Percentiles rank a stretch among this genome's conserved stretches.
Evolutionary conservation across 1,140 invertebrate genomes (phyloP).

Genomic region (Bombus waltoni): DNA sequence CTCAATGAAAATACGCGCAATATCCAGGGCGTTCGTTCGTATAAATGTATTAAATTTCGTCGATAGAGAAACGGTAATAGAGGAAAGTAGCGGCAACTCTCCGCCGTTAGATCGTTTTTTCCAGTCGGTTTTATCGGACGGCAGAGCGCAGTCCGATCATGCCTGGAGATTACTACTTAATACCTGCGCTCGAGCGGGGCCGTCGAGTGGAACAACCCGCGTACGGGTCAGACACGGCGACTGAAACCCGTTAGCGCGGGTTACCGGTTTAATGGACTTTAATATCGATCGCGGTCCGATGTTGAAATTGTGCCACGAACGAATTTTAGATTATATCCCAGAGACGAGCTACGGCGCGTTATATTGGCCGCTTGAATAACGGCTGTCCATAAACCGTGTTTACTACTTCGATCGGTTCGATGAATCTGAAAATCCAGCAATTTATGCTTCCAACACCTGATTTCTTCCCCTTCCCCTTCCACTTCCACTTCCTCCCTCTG

Average conservation of each 20-base stretch:
- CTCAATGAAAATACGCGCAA: not conserved
- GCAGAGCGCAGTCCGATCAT: constrained; percentile 66
- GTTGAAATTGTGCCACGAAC: constrained; percentile 69
- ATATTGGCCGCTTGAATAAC: constrained; percentile 59
- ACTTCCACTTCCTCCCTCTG: not conserved
- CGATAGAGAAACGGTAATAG: constrained; percentile 1
- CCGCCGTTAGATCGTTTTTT: constrained; percentile 57
- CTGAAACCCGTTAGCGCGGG: constrained; percentile 66
- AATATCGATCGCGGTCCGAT: constrained; percentile 69
- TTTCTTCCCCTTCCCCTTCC: not conserved
- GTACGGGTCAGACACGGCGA: constrained; percentile 63
- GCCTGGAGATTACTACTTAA: constrained; percentile 77
- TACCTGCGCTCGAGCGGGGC: constrained; percentile 61
- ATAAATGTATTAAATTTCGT: constrained; percentile 36
- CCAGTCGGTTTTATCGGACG: constrained; percentile 66
- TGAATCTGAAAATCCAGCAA: constrained; percentile 22
- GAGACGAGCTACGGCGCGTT: constrained; percentile 42
- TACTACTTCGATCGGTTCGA: constrained; percentile 36
- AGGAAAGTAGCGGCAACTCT: constrained; percentile 11
- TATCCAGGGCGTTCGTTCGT: not conserved
- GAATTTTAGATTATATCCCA: constrained; percentile 64
- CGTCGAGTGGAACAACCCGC: constrained; percentile 65
- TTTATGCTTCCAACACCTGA: not conserved
- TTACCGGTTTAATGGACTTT: constrained; percentile 70
- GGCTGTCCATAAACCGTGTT: constrained; percentile 59